These are phyloP conservation scores for Cynoglossus semilaevis DNA, from an alignment of 2,113 vertebrate genomes.

Conservation along the genomic window DNA sequence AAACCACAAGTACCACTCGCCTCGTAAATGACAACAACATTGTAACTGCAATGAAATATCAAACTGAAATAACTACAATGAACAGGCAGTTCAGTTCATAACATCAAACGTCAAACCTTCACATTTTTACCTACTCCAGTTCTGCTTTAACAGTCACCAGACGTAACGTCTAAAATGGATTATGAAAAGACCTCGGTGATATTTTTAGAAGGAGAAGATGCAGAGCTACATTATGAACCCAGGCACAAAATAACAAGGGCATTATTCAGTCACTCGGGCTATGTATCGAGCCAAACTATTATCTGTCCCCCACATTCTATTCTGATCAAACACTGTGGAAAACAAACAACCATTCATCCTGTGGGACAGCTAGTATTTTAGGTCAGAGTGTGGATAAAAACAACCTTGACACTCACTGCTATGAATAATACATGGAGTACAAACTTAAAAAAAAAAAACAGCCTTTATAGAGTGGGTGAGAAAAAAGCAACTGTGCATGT, in stretches of 20 bases:
- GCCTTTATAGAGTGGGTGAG: constrained; percentile 43
- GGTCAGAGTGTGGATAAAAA: constrained; percentile 49
- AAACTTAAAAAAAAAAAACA: constrained; percentile 27
- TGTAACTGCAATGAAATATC: too few relatives aligned
- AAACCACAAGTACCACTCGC: too few relatives aligned
- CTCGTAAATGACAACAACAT: too few relatives aligned
- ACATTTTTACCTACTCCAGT: background rate
- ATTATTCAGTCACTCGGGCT: constrained; percentile 32
- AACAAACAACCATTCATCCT: constrained; percentile 56
- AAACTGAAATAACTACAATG: too few relatives aligned
- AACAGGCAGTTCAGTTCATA: too few relatives aligned
- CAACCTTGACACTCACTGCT: constrained; percentile 46
- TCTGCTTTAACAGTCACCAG: background rate
- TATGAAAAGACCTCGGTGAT: background rate
- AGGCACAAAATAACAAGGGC: constrained; percentile 8
- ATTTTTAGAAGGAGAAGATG: constrained; percentile 6
- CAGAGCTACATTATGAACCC: background rate
- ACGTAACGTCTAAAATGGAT: constrained; percentile 11
- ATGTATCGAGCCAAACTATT: constrained; percentile 34
- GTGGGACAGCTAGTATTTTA: constrained; percentile 43
- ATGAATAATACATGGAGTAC: constrained; percentile 38
- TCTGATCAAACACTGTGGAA: constrained; percentile 59
- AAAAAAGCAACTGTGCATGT: constrained; percentile 27
- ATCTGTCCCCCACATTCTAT: constrained; percentile 46
- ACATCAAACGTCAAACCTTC: constrained; percentile 18